A percentile compares a stretch with the other conserved stretches of the same genome.
Evolutionary conservation across 2,797 vertebrate genomes (phyloP).

Genomic region (Notolepis coatsorum): DNA sequence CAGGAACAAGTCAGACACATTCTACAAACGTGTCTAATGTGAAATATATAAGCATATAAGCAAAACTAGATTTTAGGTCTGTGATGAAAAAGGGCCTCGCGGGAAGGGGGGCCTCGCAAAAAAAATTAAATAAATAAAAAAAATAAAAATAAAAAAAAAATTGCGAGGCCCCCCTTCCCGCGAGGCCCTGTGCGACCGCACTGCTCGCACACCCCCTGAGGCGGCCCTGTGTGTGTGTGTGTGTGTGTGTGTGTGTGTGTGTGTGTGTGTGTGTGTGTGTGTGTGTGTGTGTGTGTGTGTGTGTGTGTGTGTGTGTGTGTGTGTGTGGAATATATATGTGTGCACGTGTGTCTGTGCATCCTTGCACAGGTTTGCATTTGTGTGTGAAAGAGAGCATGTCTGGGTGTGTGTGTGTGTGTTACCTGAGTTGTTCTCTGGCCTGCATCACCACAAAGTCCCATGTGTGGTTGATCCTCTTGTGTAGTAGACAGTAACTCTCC

Average conservation of each 20-base stretch:
- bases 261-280: not conserved
- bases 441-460: slow-evolving; percentile 99
- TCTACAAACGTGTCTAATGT: too few relatives aligned
- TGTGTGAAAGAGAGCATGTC: not conserved
- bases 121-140: too few relatives aligned
- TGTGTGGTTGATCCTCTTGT: slow-evolving; percentile 92
- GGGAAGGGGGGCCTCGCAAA: too few relatives aligned
- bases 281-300: not conserved
- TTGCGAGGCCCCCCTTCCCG: too few relatives aligned
- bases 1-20: too few relatives aligned
- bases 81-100: too few relatives aligned
- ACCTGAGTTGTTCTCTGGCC: slow-evolving; percentile 95
- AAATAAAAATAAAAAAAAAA: too few relatives aligned
- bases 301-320: not conserved
- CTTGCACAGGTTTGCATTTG: not conserved
- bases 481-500: slow-evolving; percentile 90
- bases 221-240: too few relatives aligned
- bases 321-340: not conserved
- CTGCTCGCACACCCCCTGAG: too few relatives aligned
- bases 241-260: not conserved
- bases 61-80: too few relatives aligned
- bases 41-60: too few relatives aligned
- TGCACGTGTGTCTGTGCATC: not conserved
- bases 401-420: slow-evolving; percentile 30
- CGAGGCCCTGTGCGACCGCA: too few relatives aligned